A percentile compares a stretch with the other conserved stretches of the same genome.
phyloP scores from a whole-genome alignment of 2,888 invertebrate species.

The Dynastes hyllus region DNA sequence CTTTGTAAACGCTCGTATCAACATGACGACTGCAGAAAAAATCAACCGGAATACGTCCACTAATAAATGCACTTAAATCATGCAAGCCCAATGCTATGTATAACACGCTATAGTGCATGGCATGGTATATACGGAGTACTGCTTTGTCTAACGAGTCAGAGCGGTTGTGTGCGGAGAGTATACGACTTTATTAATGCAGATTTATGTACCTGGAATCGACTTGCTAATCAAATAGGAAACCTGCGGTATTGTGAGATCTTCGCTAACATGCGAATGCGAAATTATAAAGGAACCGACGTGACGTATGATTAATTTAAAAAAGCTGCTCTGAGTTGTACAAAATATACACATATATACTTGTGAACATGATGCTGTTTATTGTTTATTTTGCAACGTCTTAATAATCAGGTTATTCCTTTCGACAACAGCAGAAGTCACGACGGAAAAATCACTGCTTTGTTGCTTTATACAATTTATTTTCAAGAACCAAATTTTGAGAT shows the following conservation, averaged over 20 bases:
- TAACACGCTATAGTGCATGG: constrained; percentile 1
- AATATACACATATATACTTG: too few relatives aligned
- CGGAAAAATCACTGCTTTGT: too few relatives aligned
- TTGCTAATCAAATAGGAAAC: constrained; percentile 70
- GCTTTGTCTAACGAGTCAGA: constrained; percentile 47
- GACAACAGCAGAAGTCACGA: too few relatives aligned
- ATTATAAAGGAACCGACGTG: constrained; percentile 21
- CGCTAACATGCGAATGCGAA: constrained; percentile 31
- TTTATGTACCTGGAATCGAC: constrained; percentile 67
- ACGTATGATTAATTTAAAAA: constrained; percentile 14
- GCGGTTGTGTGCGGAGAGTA: constrained; percentile 56
- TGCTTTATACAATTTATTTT: too few relatives aligned
- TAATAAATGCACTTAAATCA: constrained; percentile 46
- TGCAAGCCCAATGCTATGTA: constrained; percentile 34
- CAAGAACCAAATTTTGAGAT: too few relatives aligned
- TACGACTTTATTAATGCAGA: constrained; percentile 70
- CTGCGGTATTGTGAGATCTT: constrained; percentile 54
- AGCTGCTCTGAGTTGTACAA: background rate
- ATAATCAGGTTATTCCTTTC: too few relatives aligned
- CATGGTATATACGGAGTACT: constrained; percentile 16
- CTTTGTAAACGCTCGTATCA: constrained; percentile 42
- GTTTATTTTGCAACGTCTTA: too few relatives aligned
- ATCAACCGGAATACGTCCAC: constrained; percentile 44
- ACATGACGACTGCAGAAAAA: constrained; percentile 48
- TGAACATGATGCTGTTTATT: too few relatives aligned